phyloP scores from a whole-genome alignment of 2,888 invertebrate species.

The Thecocarcelia acutangulata region DNA sequence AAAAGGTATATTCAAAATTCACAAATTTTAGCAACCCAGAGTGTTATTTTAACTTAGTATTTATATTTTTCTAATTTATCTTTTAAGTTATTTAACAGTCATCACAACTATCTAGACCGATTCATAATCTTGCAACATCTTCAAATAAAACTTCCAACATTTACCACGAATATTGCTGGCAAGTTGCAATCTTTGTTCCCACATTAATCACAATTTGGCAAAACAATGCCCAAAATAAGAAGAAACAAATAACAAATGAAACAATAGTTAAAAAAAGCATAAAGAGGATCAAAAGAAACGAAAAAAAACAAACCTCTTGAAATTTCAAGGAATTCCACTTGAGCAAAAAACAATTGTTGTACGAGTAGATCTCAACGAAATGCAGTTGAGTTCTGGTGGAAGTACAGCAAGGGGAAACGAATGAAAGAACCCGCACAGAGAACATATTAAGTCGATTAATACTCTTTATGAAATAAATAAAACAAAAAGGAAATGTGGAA shows the following conservation, averaged over 20 bases:
- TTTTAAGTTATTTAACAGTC: background rate
- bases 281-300: constrained; percentile 32
- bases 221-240: constrained; percentile 54
- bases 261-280: constrained; percentile 51
- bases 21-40: too few relatives aligned
- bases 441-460: constrained; percentile 6
- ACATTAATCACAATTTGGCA: constrained; percentile 68
- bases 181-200: constrained; percentile 54
- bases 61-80: background rate
- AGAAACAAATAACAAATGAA: constrained; percentile 38
- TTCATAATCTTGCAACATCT: background rate
- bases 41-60: background rate
- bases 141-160: background rate
- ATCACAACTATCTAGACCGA: background rate
- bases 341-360: constrained; percentile 55
- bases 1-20: too few relatives aligned
- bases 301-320: constrained; percentile 47
- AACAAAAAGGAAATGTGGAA: constrained; percentile 42
- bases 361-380: constrained; percentile 31
- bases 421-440: constrained; percentile 44
- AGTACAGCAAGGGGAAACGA: constrained; percentile 19
- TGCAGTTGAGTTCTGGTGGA: constrained; percentile 19
- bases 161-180: constrained; percentile 14
- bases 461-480: background rate
- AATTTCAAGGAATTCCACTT: constrained; percentile 66